These are phyloP conservation scores for Chymomyza amoena DNA, from an alignment of 2,888 invertebrate species.

Conservation along the genomic window DNA sequence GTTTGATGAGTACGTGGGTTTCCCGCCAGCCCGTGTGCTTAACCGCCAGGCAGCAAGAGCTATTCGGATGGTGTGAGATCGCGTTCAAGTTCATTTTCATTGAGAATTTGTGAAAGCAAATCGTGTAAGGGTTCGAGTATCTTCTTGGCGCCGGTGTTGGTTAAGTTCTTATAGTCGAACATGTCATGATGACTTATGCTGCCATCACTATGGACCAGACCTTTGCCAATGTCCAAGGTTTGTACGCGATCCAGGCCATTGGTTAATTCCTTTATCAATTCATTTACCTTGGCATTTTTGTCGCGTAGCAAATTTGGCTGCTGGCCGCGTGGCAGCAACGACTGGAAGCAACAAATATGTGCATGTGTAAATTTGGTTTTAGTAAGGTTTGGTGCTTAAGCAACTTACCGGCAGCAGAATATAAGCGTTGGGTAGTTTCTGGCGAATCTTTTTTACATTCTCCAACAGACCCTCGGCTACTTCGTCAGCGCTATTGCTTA, in stretches of 20 bases:
- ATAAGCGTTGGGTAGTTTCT: slow-evolving; percentile 88
- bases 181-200: slow-evolving; percentile 93
- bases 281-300: slow-evolving; percentile 88
- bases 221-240: slow-evolving; percentile 88
- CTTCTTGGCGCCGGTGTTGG: slow-evolving; percentile 91
- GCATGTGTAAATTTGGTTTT: background rate
- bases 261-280: slow-evolving; percentile 84
- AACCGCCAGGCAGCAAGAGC: slow-evolving; percentile 29
- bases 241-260: slow-evolving; percentile 85
- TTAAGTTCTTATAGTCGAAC: slow-evolving; percentile 94
- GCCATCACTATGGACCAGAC: slow-evolving; percentile 87
- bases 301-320: slow-evolving; percentile 89
- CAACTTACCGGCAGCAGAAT: slow-evolving; percentile 89
- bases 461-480: slow-evolving; percentile 89
- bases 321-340: slow-evolving; percentile 92
- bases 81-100: slow-evolving; percentile 87
- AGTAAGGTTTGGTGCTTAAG: background rate
- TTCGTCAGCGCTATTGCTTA: slow-evolving; percentile 88
- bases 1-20: background rate
- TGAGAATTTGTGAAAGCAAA: slow-evolving; percentile 86
- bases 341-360: slow-evolving; percentile 80
- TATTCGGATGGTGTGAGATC: slow-evolving; percentile 87
- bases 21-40: background rate
- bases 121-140: slow-evolving; percentile 92
- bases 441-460: slow-evolving; percentile 86